Evolutionary conservation across 2,797 vertebrate species (phyloP), one percentile per base, ranked within the genome.

Genomic region (Sandelia bainsii): DNA sequence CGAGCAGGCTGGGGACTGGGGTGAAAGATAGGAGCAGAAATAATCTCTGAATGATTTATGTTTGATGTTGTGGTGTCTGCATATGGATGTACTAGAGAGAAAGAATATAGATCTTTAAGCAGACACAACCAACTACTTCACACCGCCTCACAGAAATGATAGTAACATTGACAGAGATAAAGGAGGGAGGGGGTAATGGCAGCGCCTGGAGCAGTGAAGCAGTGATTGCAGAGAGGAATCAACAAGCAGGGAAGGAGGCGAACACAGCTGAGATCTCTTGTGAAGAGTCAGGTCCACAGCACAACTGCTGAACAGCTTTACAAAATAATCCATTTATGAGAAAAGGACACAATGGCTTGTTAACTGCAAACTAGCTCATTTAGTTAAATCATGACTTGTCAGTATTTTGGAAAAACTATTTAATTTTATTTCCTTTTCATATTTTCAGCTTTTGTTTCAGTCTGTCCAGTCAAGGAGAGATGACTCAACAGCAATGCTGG

Each of bases 1-100:
- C 45, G 63, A 54, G 50, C 13, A 0, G n/a, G 39, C 50, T 25
- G 67, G 71, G 52, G 77, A 75, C 11, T 17, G 60, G 70, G 39
- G n/a, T 49, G 80, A 75, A 25, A n/a, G 54, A 74, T 50, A 51
- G 50, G 58, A 51, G 27, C 6, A 72, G 58, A 54, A 75, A 81
- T 82, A 39, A 82, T 68, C 40, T 67, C 56, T 32, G 60, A 80
- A 75, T 82, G 75, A 89, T 89, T 75, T 66, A 89, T 87, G 62
- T 65, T 42, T 57, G 13, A 60, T 51, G 70, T 64, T 22, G 62
- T 32, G 62, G 80, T 66, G 79, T 82, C 77, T 80, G 87, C 81
- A 83, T 82, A 80, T 83, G 79, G 83, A 86, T 79, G 77, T 49
- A 53, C 49, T 39, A 77, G 50, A 71, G 69, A 76, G 69, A 70